phyloP scores from a whole-genome alignment of 2,797 vertebrate species.

The Halcyon badia region DNA sequence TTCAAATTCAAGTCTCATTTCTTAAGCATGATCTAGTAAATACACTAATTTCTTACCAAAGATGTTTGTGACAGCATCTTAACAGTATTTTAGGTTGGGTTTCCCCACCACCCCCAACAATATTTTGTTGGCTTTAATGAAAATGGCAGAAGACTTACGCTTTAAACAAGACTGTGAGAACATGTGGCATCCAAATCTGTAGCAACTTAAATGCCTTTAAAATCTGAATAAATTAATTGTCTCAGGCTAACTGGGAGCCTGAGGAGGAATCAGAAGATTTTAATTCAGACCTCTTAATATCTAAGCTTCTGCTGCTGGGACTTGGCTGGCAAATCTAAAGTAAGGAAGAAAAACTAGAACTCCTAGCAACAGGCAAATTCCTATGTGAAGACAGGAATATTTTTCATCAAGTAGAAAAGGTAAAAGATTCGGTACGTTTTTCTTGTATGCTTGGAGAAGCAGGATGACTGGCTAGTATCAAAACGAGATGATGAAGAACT shows the following conservation, averaged over 20 bases:
- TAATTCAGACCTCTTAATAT: not conserved
- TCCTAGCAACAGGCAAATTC: not conserved
- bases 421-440: not conserved
- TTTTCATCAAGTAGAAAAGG: not conserved
- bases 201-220: not conserved
- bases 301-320: not conserved
- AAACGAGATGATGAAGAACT: not conserved
- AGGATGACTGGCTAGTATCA: not conserved
- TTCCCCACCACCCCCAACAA: accelerated
- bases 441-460: not conserved
- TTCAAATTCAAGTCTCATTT: not conserved
- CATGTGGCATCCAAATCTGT: not conserved
- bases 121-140: not conserved
- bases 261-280: not conserved
- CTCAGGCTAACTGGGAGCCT: not conserved
- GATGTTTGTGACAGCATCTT: not conserved
- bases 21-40: not conserved
- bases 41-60: not conserved
- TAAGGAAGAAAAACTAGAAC: not conserved
- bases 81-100: not conserved
- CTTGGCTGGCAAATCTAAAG: not conserved
- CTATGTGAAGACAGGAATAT: not conserved
- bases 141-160: not conserved
- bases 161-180: not conserved
- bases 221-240: not conserved